Evolutionary conservation across 2,797 vertebrate genomes (phyloP).

Genomic region (Sorex maritimensis): DNA sequence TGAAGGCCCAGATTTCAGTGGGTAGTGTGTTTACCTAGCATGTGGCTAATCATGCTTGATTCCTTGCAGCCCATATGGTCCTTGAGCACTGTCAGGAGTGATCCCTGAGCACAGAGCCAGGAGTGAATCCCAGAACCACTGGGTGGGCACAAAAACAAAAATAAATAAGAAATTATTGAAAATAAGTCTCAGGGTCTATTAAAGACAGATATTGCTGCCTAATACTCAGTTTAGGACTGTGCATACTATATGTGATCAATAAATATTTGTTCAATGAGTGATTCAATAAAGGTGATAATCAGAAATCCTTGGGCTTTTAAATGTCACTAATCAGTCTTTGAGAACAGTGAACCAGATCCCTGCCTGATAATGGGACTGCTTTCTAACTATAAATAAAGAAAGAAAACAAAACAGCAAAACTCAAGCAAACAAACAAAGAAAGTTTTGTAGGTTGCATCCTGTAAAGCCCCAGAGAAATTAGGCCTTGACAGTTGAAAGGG

Average conservation of each 20-base stretch:
- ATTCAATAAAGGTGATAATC: background rate
- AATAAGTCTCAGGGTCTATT: background rate
- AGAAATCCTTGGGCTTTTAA: background rate
- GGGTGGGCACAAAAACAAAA: too few relatives aligned
- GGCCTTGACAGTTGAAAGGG: background rate
- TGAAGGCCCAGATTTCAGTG: too few relatives aligned
- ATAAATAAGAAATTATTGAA: background rate
- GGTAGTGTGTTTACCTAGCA: too few relatives aligned
- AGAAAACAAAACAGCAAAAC: background rate
- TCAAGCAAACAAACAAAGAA: background rate
- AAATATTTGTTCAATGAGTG: background rate
- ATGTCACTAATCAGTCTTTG: background rate
- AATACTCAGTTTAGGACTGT: background rate
- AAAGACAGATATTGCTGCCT: slow-evolving; percentile 29
- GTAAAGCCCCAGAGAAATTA: background rate
- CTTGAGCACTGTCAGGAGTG: too few relatives aligned
- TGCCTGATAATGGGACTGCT: background rate
- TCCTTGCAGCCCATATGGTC: too few relatives aligned
- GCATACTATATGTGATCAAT: background rate
- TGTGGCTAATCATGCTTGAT: too few relatives aligned
- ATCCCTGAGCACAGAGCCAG: too few relatives aligned
- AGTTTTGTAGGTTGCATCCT: background rate
- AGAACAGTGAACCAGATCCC: background rate
- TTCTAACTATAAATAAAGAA: slow-evolving; percentile 35
- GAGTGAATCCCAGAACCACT: too few relatives aligned